Percentiles rank a stretch among this genome's conserved stretches.
phyloP scores from a whole-genome alignment of 2,888 invertebrate species.

The Melanostoma scalare region DNA sequence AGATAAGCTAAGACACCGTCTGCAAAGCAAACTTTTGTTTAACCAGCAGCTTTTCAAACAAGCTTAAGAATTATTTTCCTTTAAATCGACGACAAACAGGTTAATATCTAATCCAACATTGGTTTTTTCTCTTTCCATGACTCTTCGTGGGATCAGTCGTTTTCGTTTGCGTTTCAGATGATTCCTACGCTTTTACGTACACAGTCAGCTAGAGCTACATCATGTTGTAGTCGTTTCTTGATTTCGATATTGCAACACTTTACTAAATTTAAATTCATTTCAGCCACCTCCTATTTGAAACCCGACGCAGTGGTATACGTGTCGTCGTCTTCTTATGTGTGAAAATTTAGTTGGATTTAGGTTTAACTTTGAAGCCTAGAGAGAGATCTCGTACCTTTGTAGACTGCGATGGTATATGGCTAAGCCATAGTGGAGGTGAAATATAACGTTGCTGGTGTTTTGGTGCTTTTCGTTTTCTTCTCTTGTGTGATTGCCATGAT shows the following conservation, averaged over 20 bases:
- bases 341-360: conserved; percentile 14
- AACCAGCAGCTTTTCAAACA: conserved; percentile 25
- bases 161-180: no score
- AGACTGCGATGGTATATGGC: conserved; percentile 1
- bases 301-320: conserved; percentile 23
- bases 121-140: conserved; percentile 21
- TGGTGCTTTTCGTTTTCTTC: conserved; percentile 43
- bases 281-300: conserved; percentile 38
- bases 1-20: conserved; percentile 32
- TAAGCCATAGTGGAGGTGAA: no score
- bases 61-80: conserved; percentile 2
- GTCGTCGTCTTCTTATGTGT: conserved; percentile 4
- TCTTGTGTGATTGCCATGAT: conserved; percentile 67
- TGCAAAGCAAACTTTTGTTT: conserved; percentile 63
- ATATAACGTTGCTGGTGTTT: conserved; percentile 2
- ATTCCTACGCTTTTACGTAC: no score
- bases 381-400: neutral
- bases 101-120: neutral
- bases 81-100: conserved; percentile 5
- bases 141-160: neutral
- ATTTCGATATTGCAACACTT: conserved; percentile 58
- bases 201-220: conserved; percentile 8
- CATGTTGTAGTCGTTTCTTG: conserved; percentile 38
- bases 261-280: conserved; percentile 65
- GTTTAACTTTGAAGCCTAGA: conserved; percentile 26